phyloP scores from a whole-genome alignment of 2,797 vertebrate genomes.

The Urocyon cinereoargenteus region DNA sequence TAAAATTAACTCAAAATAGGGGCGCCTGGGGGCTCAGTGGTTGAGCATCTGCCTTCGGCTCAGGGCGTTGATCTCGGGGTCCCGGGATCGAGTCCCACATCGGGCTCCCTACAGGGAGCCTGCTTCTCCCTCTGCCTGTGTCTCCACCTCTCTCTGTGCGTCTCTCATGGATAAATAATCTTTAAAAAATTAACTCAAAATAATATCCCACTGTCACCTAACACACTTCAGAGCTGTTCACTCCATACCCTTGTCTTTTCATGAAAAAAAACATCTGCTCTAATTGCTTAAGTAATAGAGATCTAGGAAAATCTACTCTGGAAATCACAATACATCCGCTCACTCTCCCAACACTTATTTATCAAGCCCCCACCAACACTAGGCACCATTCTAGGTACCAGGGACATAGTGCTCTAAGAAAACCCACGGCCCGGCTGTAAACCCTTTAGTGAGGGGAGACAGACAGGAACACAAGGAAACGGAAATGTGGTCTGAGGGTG shows the following conservation, averaged over 20 bases:
- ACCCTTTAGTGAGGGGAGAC: background rate
- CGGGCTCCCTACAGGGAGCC: too few relatives aligned
- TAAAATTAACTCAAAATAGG: conserved; percentile 36
- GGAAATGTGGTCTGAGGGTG: background rate
- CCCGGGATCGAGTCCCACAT: too few relatives aligned
- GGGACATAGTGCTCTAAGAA: background rate
- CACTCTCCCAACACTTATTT: background rate
- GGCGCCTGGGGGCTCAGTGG: too few relatives aligned
- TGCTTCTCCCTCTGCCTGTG: too few relatives aligned
- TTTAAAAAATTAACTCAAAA: conserved; percentile 20
- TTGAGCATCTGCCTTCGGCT: too few relatives aligned
- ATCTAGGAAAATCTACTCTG: background rate
- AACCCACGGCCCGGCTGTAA: background rate
- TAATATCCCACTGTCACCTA: background rate
- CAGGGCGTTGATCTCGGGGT: too few relatives aligned
- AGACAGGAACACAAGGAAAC: background rate
- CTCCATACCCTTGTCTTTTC: background rate
- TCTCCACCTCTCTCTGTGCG: too few relatives aligned
- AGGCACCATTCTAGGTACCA: background rate
- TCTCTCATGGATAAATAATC: too few relatives aligned
- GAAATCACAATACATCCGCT: background rate
- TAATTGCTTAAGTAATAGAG: background rate
- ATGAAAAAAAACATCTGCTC: background rate
- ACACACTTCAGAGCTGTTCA: background rate
- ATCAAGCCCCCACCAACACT: background rate